Evolutionary conservation across 2,888 invertebrate genomes (phyloP), one percentile per base, ranked within the genome.

Genomic region (Phengaris alcon): DNA sequence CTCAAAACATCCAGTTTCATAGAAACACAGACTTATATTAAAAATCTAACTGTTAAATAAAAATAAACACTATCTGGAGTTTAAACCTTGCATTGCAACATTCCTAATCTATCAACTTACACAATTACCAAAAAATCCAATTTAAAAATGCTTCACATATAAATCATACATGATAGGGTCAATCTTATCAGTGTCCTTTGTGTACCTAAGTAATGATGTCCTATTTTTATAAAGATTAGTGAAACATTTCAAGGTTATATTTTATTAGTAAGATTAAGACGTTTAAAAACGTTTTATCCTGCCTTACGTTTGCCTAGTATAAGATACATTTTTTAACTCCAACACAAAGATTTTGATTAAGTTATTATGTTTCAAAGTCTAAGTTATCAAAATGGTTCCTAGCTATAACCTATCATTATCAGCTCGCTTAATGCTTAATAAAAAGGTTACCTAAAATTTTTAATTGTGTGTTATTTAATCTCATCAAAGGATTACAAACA

Each of bases 181-280:
- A 64, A 64, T 64, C 64, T 64, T 35, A 64, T 64, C 64, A 13
- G 64, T 12, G 12, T 35, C 44, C 64, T 44, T 64, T 64, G 64
- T 2, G 35, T 64, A 22, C 22, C 22, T 22, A 35, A 35, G 35
- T 44, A 64, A 64, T 64, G 35, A 64, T 64, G 35, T 64, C 44
- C 64, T 64, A 64, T 44, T 44, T 35, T 64, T 44, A 64, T 64
- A 35, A 64, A 64, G 35, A 64, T 64, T 35, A 64, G 10, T 64
- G 12, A 64, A 64, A 64, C 35, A 64, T 64, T 13, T 64, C 64
- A 64, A 64, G 64, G 64, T 12, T 12, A 64, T 48, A 35, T 35
- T 35, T 35, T 10, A 35, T 64, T 64, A 10, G 10, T 64, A 57
- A 57, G 57, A 15, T 22, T 22, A 57, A 57, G 57, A n/a, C 6